These are phyloP conservation scores for Aptenodytes forsteri DNA, from an alignment of 2,113 vertebrate genomes.

Conservation along the genomic window DNA sequence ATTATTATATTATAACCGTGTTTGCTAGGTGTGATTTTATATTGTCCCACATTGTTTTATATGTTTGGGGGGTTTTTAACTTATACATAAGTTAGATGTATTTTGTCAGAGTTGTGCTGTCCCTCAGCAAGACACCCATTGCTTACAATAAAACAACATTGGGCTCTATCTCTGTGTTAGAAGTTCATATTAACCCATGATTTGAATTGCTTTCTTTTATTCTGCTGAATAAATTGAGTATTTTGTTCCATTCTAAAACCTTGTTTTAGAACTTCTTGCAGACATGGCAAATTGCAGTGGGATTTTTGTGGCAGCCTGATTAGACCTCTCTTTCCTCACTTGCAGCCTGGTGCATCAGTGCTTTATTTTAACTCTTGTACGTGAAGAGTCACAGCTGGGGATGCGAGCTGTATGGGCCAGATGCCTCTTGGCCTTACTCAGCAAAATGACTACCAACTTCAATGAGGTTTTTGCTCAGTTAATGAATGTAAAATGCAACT, in stretches of 20 bases:
- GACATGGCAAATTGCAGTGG: neutral
- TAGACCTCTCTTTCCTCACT: neutral
- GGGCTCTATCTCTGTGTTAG: neutral
- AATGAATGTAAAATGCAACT: neutral
- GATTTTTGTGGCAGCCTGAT: neutral
- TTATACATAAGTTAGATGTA: neutral
- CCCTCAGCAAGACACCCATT: neutral
- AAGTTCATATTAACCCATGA: neutral
- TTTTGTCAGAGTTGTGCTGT: neutral
- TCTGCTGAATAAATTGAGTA: neutral
- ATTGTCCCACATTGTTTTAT: neutral
- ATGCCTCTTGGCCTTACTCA: neutral
- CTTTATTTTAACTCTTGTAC: neutral
- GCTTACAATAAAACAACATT: neutral
- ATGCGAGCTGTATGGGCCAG: neutral
- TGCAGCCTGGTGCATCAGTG: neutral
- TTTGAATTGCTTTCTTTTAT: neutral
- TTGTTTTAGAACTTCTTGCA: neutral
- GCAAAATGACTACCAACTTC: neutral
- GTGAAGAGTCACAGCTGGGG: neutral
- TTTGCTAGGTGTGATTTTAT: neutral
- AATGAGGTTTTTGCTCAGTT: neutral
- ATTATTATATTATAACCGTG: neutral
- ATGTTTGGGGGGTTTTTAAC: neutral
- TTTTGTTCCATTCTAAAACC: neutral